Evolutionary conservation across 2,888 invertebrate species (phyloP), one percentile per base, ranked within the genome.

Genomic region (Caenorhabditis drosophilae): DNA sequence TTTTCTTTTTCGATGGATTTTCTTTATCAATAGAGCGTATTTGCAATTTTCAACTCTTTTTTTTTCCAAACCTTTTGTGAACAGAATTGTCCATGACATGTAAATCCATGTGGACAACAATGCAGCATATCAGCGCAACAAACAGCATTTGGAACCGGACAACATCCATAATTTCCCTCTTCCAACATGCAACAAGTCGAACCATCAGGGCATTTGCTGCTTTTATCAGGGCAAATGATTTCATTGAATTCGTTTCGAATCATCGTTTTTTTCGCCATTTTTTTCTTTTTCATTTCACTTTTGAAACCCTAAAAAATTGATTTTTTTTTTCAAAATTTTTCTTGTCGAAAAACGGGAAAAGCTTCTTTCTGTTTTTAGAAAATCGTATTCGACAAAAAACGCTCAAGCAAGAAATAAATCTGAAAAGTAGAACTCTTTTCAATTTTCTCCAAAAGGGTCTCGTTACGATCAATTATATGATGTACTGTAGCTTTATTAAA

Each of bases 41-140:
- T n/a, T n/a, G n/a, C n/a, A n/a, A n/a, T n/a, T n/a, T n/a, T n/a
- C n/a, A n/a, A n/a, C n/a, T n/a, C n/a, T n/a, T n/a, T n/a, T n/a
- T n/a, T n/a, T n/a, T n/a, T n/a, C n/a, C n/a, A n/a, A n/a, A n/a
- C n/a, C n/a, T 63, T 58, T 18, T 63, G 57, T 6, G 51, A 52
- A 41, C 73, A 73, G 34, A 69, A 57, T 51, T 70, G 67, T 31
- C 73, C 69, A 42, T 75, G 70, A 36, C 75, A 73, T 11, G 26
- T 34, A 49, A 66, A 57, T 41, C 73, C 75, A 26, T 68, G 46
- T 22, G 75, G 75, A 58, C 75, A 75, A 41, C 75, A 75, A 44
- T 75, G 75, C 4, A 75, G 49, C 50, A 58, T 60, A 40, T 75
- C 75, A 2, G 63, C 25, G 20, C 69, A 69, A n/a, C 64, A 64